Conservation (phyloP, 2,888 invertebrate genomes). For the Carpatolechia fugitivella region DNA sequence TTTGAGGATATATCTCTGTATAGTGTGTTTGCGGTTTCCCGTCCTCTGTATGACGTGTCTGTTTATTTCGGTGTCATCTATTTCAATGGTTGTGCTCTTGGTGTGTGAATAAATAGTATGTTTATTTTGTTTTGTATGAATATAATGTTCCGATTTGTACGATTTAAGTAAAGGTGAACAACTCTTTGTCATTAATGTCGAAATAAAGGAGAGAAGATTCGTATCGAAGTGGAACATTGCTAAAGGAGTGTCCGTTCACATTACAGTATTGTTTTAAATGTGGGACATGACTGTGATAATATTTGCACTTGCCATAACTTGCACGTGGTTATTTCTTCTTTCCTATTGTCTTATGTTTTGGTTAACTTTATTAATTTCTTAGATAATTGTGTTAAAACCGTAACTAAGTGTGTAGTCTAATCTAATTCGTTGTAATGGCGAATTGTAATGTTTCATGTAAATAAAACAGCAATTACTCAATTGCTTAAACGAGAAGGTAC, state of each 20-base stretch:
- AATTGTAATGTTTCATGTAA: conserved; percentile 13
- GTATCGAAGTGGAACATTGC: conserved; percentile 8
- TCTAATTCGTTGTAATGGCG: conserved; percentile 8
- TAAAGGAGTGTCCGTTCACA: conserved; percentile 7
- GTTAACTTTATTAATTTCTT: background rate
- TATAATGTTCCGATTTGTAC: conserved; percentile 19
- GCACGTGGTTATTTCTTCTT: background rate
- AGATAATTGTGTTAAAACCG: background rate
- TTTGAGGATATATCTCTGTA: conserved; percentile 30
- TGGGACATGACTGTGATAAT: conserved; percentile 17
- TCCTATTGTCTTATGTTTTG: background rate
- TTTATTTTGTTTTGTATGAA: conserved; percentile 37
- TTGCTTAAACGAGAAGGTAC: background rate
- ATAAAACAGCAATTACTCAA: background rate
- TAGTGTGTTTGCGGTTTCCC: conserved; percentile 42
- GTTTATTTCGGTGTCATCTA: conserved; percentile 67
- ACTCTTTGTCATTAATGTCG: conserved; percentile 25
- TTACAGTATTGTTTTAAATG: conserved; percentile 18
- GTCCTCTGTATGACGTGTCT: conserved; percentile 46
- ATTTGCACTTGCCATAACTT: conserved; percentile 2
- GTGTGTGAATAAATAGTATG: conserved; percentile 60
- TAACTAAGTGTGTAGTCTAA: background rate
- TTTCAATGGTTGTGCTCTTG: conserved; percentile 55
- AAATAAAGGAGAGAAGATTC: background rate
- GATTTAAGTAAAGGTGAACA: conserved; percentile 16